Evolutionary conservation across 2,797 vertebrate genomes (phyloP), one percentile per base, ranked within the genome.

Genomic region (Pygocentrus nattereri): DNA sequence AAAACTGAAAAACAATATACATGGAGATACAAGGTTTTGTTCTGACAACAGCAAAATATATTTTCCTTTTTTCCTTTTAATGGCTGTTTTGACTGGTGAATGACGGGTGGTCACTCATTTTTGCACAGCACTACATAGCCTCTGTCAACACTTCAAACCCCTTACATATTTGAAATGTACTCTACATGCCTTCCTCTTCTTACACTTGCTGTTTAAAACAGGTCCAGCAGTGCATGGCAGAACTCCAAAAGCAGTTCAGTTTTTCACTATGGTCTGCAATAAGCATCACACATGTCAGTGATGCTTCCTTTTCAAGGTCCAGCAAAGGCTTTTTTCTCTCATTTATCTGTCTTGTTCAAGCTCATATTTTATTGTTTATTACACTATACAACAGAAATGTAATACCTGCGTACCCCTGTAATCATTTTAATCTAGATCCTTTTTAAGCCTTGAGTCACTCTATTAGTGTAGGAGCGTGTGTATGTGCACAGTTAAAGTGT

Each of bases 361-460:
- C 30, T 34, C 4, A 16, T 18, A 7, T 21, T n/a, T 2, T 61
- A 1, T 30, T 65, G 21, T 27, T 70, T 13, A 27, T 44, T 49
- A 25, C 15, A 44, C 19, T 10, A 23, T 70, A 27, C 23, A 70
- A 23, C 6, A 25, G 44, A 50, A 50, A 27, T 25, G 34, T 19
- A 31, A 16, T 65, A 64, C 11, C 65, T 69, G 38, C 23, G 16
- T 2, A 49, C 47, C 23, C 18, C 23, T 4, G 27, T 31, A 52
- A 38, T 65, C 30, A 6, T 34, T 71, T 44, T 31, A 52, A 31
- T 30, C 69, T 71, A 52, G 11, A 52, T 80, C 30, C 5, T 44
- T 21, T 41, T 30, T 68, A 21, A 50, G 31, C 59, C 16, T 71
- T 15, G 76, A 31, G 47, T 76, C 47, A 58, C 44, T 71, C 30